These are phyloP conservation scores for Saturnia japonica DNA, from an alignment of 2,888 invertebrate genomes.

Conservation along the genomic window DNA sequence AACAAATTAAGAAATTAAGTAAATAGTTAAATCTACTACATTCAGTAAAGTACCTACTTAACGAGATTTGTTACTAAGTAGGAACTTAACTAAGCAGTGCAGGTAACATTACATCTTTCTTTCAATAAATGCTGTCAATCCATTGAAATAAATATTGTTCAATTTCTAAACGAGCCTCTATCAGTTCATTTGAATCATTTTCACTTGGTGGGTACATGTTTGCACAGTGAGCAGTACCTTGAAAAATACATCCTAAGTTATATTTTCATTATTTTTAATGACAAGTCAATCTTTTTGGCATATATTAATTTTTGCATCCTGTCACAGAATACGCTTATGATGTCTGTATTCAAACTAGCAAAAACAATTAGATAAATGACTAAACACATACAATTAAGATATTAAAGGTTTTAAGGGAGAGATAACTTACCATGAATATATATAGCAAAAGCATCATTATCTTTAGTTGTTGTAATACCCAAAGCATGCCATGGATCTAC, in stretches of 20 bases:
- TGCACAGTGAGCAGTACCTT: slow-evolving; percentile 97
- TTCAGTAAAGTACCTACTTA: not conserved
- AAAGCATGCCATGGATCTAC: slow-evolving; percentile 95
- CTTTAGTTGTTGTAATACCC: slow-evolving; percentile 84
- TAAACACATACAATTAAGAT: not conserved
- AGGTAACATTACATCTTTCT: not conserved
- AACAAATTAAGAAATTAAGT: not conserved
- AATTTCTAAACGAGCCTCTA: slow-evolving; percentile 85
- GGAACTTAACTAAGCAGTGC: not conserved
- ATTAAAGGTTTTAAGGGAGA: not conserved
- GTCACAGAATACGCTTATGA: not conserved
- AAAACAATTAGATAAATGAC: not conserved
- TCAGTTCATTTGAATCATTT: slow-evolving; percentile 85
- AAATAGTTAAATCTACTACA: not conserved
- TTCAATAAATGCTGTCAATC: slow-evolving; percentile 41
- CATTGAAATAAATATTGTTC: slow-evolving; percentile 81
- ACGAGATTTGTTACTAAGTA: slow-evolving; percentile 8
- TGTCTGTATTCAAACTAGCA: not conserved
- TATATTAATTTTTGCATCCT: not conserved
- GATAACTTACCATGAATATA: slow-evolving; percentile 85
- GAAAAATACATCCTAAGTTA: slow-evolving; percentile 29
- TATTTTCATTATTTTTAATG: not conserved
- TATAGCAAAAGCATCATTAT: slow-evolving; percentile 84
- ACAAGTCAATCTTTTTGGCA: not conserved
- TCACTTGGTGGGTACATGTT: slow-evolving; percentile 92